phyloP scores from a whole-genome alignment of 2,888 invertebrate genomes.

The Lasioglossum morio region DNA sequence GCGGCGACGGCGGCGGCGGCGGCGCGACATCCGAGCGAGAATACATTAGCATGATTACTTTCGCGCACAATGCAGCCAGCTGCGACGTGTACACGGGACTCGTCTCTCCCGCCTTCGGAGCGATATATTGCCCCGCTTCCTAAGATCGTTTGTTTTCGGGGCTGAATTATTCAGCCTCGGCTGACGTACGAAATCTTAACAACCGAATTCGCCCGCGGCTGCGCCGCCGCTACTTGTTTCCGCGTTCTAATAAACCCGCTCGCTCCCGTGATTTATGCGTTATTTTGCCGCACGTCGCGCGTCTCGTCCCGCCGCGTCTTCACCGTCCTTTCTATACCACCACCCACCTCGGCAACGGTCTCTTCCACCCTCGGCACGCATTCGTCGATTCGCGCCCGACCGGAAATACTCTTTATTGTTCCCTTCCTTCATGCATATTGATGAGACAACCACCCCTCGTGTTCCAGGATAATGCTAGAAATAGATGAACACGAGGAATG shows the following conservation, averaged over 20 bases:
- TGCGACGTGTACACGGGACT: constrained; percentile 70
- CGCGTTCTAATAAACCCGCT: constrained; percentile 50
- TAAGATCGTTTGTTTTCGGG: constrained; percentile 69
- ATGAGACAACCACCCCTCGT: background rate
- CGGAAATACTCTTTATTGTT: constrained; percentile 14
- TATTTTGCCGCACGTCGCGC: constrained; percentile 12
- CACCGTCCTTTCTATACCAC: background rate
- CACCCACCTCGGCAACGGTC: background rate
- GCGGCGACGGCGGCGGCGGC: constrained; percentile 15
- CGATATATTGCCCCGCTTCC: constrained; percentile 65
- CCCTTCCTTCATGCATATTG: constrained; percentile 16
- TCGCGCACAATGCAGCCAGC: constrained; percentile 69
- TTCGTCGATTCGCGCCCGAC: constrained; percentile 4
- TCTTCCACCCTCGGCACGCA: background rate
- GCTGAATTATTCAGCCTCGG: constrained; percentile 68
- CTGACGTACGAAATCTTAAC: constrained; percentile 69
- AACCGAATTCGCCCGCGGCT: constrained; percentile 57
- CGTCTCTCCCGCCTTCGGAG: constrained; percentile 55
- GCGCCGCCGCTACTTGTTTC: constrained; percentile 41
- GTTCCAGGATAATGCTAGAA: background rate
- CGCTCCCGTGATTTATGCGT: constrained; percentile 41
- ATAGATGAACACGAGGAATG: background rate
- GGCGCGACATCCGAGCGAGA: constrained; percentile 65
- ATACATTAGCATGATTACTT: constrained; percentile 75
- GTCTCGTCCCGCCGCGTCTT: background rate